Conservation (phyloP, 2,888 invertebrate species). For the Sesia bembeciformis region DNA sequence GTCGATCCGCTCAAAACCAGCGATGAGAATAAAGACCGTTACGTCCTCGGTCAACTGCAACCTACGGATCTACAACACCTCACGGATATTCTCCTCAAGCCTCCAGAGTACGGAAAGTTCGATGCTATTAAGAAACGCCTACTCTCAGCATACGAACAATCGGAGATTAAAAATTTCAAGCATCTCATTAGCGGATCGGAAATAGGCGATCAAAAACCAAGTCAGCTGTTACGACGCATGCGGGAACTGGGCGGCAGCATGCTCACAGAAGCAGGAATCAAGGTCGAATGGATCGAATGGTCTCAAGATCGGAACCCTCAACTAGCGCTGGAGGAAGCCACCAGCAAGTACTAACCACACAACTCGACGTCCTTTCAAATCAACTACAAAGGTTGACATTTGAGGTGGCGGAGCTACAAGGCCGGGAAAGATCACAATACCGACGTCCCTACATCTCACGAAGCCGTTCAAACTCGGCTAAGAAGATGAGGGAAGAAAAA, state of each 20-base stretch:
- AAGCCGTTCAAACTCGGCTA: not conserved
- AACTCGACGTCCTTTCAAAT: not conserved
- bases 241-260: constrained; percentile 1
- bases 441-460: not conserved
- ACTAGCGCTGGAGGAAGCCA: not conserved
- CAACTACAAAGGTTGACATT: constrained; percentile 1
- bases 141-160: not conserved
- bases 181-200: constrained; percentile 2
- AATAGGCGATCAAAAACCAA: constrained; percentile 4
- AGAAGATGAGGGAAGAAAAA: not conserved
- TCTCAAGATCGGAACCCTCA: not conserved
- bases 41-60: constrained; percentile 6
- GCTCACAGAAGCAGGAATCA: constrained; percentile 1
- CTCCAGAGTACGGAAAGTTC: not conserved
- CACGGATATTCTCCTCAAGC: constrained; percentile 5
- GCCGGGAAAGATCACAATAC: not conserved
- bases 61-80: constrained; percentile 5
- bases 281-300: constrained; percentile 2
- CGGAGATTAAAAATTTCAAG: constrained; percentile 1
- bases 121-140: not conserved
- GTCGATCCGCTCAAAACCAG: constrained; percentile 5
- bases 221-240: constrained; percentile 2
- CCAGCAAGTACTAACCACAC: not conserved
- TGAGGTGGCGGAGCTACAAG: constrained; percentile 1
- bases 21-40: constrained; percentile 3